Evolutionary conservation across 2,113 vertebrate species (phyloP), one percentile per base, ranked within the genome.

Genomic region (Rissa tridactyla): DNA sequence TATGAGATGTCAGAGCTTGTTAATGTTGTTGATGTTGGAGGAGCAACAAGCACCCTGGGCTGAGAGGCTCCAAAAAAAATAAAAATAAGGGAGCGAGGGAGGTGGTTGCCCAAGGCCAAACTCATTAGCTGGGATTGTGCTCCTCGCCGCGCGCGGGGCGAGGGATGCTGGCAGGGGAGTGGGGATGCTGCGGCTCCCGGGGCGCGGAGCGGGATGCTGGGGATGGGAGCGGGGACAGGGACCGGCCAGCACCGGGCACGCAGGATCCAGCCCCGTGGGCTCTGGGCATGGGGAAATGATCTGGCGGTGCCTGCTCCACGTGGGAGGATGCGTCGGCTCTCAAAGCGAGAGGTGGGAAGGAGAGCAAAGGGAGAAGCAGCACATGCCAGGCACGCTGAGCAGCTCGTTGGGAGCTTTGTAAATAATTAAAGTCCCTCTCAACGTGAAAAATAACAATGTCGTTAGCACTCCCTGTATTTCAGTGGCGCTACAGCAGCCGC

Each of bases 1-100:
- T 95, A 97, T 92, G 95, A 94, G 90, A 57, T 92, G 92, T 94
- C 96, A 88, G 92, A 92, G 76, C 83, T 91, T 49, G 94, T 95
- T 96, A 96, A 91, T 94, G 94, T 94, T 96, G 94, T 95, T 97
- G 95, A 60, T 88, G 87, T 69, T 83, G 79, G 92, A 88, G 85
- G 62, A 96, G 96, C 92, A 87, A 60, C 68, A 87, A 95, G 77
- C 87, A 87, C 83, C 73, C 29, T 62, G 94, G 70, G 95, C 86
- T 97, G 95, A 82, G 90, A 80, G 77, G 72, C 64, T 92, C 83
- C 5, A 71, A 88, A 70, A 42, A 15, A 13, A 86, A 36, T 0
- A 55, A 62, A 77, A 46, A 66, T 5, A 70, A 26, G 2, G 0
- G 3, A 21, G 57, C 0, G 3, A 30, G 19, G 83, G 78, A 94